Evolutionary conservation across 2,888 invertebrate genomes (phyloP).

Genomic region (Folsomia candida): DNA sequence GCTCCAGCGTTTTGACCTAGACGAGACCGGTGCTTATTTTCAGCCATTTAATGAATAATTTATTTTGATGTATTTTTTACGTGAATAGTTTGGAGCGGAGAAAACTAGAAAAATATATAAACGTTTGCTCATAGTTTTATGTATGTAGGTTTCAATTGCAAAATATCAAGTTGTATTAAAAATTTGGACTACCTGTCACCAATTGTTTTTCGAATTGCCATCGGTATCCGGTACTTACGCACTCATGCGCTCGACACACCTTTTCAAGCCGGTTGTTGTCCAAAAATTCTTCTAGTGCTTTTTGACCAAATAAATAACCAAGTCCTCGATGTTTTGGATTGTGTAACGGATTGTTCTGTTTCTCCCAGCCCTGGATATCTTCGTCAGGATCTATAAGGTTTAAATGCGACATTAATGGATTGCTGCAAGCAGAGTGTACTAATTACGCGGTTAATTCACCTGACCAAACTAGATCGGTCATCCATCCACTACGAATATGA

Average conservation of each 20-base stretch:
- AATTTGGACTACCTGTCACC: slow-evolving; percentile 17
- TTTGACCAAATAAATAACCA: slow-evolving; percentile 27
- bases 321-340: slow-evolving; percentile 32
- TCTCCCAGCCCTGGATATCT: slow-evolving; percentile 24
- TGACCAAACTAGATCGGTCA: slow-evolving; percentile 27
- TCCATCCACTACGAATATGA: slow-evolving; percentile 7
- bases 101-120: slow-evolving; percentile 20
- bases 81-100: slow-evolving; percentile 30
- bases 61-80: too few relatives aligned
- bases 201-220: slow-evolving; percentile 19
- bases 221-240: slow-evolving; percentile 13
- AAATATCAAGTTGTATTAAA: too few relatives aligned
- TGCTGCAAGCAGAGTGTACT: neutral
- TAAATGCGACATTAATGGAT: neutral
- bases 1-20: neutral
- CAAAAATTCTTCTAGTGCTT: slow-evolving; percentile 24
- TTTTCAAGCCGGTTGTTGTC: slow-evolving; percentile 14
- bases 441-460: neutral
- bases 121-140: too few relatives aligned
- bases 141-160: too few relatives aligned
- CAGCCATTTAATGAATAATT: too few relatives aligned
- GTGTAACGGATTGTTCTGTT: slow-evolving; percentile 19
- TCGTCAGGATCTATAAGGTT: slow-evolving; percentile 24
- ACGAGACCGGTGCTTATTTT: too few relatives aligned
- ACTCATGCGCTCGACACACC: slow-evolving; percentile 30